Evolutionary conservation across 2,797 vertebrate genomes (phyloP), one percentile per base, ranked within the genome.

Genomic region (Pseudopleuronectes americanus): DNA sequence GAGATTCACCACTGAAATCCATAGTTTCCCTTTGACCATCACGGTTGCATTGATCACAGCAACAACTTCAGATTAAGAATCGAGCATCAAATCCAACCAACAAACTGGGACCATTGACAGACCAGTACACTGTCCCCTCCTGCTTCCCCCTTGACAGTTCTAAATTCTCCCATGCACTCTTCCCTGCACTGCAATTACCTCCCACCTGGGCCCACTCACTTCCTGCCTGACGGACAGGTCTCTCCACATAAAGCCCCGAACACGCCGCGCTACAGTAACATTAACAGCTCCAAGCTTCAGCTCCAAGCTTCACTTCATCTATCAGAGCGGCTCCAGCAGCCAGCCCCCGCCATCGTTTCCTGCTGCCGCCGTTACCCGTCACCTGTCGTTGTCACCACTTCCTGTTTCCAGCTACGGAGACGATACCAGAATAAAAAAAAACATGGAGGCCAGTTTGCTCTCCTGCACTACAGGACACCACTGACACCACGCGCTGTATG

Each of bases 121-220:
- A 6, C 10, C 41, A 21, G 22, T 45, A 58, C 19, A 28, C 59
- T 38, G 9, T 58, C 31, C 16, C 38, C 14, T 5, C 14, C 38
- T 14, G 10, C 14, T 14, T 41, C 38, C 14, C 38, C 38, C 12
- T 41, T 41, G 38, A 41, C 77, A 22, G 49, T 79, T 81, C 80
- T 12, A 71, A 63, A 83, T 80, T 84, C 80, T 77, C 78, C 6
- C 2, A n/a, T 14, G 73, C 70, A 36, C 78, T 14, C 77, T 76
- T 68, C 73, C 66, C 68, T 87, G 59, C 52, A 23, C 78, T 57
- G 56, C 81, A 81, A 86, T 88, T 89, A 86, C 76, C 81, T 64
- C 72, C 76, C 90, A 93, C 86, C 90, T 89, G 76, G 64, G 74
- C 86, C 85, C 82, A 74, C 85, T 84, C 71, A 58, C 83, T 68